Evolutionary conservation across 2,888 invertebrate genomes (phyloP).

Genomic region (Drosophila anomalipes): DNA sequence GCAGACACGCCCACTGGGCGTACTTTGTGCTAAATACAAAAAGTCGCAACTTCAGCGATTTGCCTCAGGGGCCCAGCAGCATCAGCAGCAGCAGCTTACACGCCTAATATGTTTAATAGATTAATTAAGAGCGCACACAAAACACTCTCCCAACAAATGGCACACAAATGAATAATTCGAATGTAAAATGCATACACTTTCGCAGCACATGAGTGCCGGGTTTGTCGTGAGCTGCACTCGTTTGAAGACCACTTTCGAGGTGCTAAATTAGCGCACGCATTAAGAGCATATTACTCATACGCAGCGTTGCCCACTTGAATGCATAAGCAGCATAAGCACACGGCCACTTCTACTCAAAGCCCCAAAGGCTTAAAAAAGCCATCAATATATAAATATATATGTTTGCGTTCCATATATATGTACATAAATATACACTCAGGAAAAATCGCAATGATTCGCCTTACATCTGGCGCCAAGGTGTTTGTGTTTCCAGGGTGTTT

Average conservation of each 20-base stretch:
- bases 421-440: background rate
- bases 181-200: slow-evolving; percentile 26
- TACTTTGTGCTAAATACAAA: slow-evolving; percentile 21
- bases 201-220: slow-evolving; percentile 18
- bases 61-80: slow-evolving; percentile 17
- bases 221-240: slow-evolving; percentile 35
- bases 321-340: slow-evolving; percentile 15
- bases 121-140: slow-evolving; percentile 45
- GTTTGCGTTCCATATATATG: background rate
- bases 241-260: slow-evolving; percentile 62
- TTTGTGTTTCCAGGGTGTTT: background rate
- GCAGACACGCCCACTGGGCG: slow-evolving; percentile 47
- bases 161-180: slow-evolving; percentile 41
- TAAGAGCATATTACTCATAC: slow-evolving; percentile 68
- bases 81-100: slow-evolving; percentile 11
- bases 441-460: background rate
- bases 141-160: slow-evolving; percentile 25
- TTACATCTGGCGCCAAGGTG: background rate
- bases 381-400: slow-evolving; percentile 55
- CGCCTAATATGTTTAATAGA: slow-evolving; percentile 50
- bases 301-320: slow-evolving; percentile 43
- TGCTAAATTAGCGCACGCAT: slow-evolving; percentile 71
- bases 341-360: slow-evolving; percentile 18
- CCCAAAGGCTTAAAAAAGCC: slow-evolving; percentile 46
- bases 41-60: slow-evolving; percentile 29